Evolutionary conservation across 92 coral and sea anemone species (phyloP), one percentile per base, ranked within the genome.

Genomic region (Anthopleura xanthogrammica): DNA sequence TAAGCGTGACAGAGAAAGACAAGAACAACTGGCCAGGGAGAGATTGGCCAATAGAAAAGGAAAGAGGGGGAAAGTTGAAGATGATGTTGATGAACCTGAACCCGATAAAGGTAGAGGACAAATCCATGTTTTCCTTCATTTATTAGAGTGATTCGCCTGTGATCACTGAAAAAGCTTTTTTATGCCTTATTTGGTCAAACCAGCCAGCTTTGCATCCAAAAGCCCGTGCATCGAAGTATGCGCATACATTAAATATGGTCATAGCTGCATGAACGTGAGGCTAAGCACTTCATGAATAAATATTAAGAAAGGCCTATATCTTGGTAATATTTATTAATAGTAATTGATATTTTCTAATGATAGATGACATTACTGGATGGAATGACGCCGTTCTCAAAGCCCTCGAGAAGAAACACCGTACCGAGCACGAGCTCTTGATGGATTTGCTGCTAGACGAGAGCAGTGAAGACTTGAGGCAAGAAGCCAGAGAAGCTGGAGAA

Each of bases 281-380:
- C 0, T 62, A 20, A 20, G 19, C 13, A 54, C 10, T 1, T 60
- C 5, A 60, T 60, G 24, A 22, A 60, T 29, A 20, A 62, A 5
- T 62, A 11, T 3, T 5, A n/a, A 1, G 2, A 20, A 8, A 62
- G 36, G 20, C 4, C 39, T 20, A 4, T 7, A 62, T 20, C 23
- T 1, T 58, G 64, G 64, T 0, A 6, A n/a, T 54, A 54, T 4
- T 54, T 11, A 11, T 11, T 1, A 14, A 54, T 54, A 54, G 16
- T 54, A 4, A 54, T 14, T 54, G 12, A 68, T 68, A 68, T 65
- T 77, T 65, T 43, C 16, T 39, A 40, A 57, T 29, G 52, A 10
- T 78, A 94, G 99, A 96, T 75, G 94, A 88, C 52, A 79, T 89
- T 5, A 82, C 92, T 72, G 98, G 95, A 20, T 96, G 99, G 99